These are phyloP conservation scores for Harmothoe impar DNA, from an alignment of 2,888 invertebrate genomes.

Conservation along the genomic window DNA sequence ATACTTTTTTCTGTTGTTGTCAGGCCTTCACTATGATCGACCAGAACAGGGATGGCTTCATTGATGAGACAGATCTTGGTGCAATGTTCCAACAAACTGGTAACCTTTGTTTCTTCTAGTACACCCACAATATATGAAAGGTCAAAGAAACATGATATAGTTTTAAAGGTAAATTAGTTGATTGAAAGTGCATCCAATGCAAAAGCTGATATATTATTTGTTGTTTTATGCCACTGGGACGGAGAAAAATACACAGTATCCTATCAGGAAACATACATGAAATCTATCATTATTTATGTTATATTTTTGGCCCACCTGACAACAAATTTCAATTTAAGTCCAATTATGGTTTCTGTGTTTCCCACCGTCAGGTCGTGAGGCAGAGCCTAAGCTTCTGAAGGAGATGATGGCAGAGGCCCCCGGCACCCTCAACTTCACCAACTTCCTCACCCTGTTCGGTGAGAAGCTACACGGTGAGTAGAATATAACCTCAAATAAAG, in stretches of 20 bases:
- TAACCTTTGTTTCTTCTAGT: constrained; percentile 70
- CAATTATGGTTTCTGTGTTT: too few species aligned
- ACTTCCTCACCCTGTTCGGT: constrained; percentile 83
- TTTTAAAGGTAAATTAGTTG: too few species aligned
- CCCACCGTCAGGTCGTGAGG: constrained; percentile 70
- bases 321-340: too few species aligned
- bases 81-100: constrained; percentile 85
- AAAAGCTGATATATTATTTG: too few species aligned
- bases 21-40: constrained; percentile 86
- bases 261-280: too few species aligned
- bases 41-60: constrained; percentile 85
- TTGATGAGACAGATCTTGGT: constrained; percentile 84
- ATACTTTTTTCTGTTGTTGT: neutral
- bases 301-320: too few species aligned
- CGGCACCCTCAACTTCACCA: constrained; percentile 83
- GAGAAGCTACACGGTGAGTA: constrained; percentile 82
- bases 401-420: constrained; percentile 83
- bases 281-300: too few species aligned
- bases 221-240: too few species aligned
- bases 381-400: constrained; percentile 76
- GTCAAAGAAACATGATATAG: too few species aligned
- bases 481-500: too few species aligned
- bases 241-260: too few species aligned
- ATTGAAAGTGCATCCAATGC: too few species aligned
- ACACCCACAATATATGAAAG: neutral